Evolutionary conservation across 2,888 invertebrate genomes (phyloP), one percentile per base, ranked within the genome.

Genomic region (Tiliacea citrago): DNA sequence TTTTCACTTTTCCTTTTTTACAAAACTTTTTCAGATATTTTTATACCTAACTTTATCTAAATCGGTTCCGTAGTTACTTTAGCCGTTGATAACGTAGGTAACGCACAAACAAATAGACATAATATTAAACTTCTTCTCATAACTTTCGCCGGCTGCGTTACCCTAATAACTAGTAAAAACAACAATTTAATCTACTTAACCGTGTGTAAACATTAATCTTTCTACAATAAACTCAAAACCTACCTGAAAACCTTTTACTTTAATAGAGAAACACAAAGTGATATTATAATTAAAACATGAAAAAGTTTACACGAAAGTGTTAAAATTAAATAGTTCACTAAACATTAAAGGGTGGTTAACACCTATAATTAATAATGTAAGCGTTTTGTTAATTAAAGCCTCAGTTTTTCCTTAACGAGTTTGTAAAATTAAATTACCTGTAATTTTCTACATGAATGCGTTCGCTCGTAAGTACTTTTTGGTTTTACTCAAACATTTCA

Each of bases 281-380:
- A 82, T 66, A 74, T 68, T 75, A 51, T 82, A 82, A 74, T 83
- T 67, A 74, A 29, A 35, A 65, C 29, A 24, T 13, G 9, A 57
- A 51, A 66, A 67, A 18, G 10, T 67, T 39, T 24, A 60, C 68
- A 77, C 47, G 21, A 63, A 68, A 13, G 67, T 51, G 69, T 72
- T 63, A 60, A 42, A 57, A 78, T 61, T 1, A 68, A 63, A 71
- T 24, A 60, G 24, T 63, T 55, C 18, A 45, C 51, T 62, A 13
- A 58, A 57, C 49, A 55, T 35, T 45, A 72, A 57, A 65, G 39
- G 39, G 55, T 61, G 39, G 29, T 69, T 82, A 61, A 68, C 70
- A 68, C 68, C 53, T 66, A 35, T 62, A 74, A 77, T 73, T 66
- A 68, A 58, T 53, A 29, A 67, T 67, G 57, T 78, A 73, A 62